Evolutionary conservation across 2,797 vertebrate species (phyloP).

Genomic region (Pelochelys cantorii): DNA sequence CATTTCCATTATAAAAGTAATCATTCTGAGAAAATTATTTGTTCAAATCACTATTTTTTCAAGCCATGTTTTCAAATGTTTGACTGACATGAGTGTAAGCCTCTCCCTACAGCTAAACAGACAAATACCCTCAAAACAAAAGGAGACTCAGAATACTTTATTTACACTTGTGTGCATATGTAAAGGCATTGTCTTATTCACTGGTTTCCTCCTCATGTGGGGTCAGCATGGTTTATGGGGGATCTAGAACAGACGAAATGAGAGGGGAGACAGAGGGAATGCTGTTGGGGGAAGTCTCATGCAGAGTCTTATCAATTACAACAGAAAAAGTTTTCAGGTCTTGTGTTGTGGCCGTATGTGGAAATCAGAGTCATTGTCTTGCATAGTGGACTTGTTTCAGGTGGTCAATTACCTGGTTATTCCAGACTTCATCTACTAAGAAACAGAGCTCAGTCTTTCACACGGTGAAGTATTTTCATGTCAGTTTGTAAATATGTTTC

Average conservation of each 20-base stretch:
- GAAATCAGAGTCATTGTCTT: slow-evolving; percentile 42
- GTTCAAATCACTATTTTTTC: neutral
- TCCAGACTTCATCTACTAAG: neutral
- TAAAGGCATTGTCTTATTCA: neutral
- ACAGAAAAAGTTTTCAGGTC: slow-evolving; percentile 38
- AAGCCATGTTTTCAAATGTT: neutral
- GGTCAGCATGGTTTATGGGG: neutral
- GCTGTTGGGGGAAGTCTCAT: neutral
- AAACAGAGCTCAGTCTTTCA: slow-evolving; percentile 41
- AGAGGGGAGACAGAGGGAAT: slow-evolving; percentile 21
- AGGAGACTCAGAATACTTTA: neutral
- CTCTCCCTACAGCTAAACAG: neutral
- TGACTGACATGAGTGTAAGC: neutral
- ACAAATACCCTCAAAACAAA: neutral
- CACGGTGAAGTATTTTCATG: slow-evolving; percentile 55
- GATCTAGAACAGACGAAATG: neutral
- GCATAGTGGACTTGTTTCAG: slow-evolving; percentile 32
- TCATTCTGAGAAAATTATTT: neutral
- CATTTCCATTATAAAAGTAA: slow-evolving; percentile 47
- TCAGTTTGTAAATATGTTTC: slow-evolving; percentile 72
- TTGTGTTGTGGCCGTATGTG: slow-evolving; percentile 49
- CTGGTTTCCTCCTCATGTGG: neutral
- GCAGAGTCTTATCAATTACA: slow-evolving; percentile 56
- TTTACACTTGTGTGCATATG: neutral
- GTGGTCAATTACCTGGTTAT: slow-evolving; percentile 59